Conservation (phyloP, 2,797 vertebrate species). For the Chelon labrosus region DNA sequence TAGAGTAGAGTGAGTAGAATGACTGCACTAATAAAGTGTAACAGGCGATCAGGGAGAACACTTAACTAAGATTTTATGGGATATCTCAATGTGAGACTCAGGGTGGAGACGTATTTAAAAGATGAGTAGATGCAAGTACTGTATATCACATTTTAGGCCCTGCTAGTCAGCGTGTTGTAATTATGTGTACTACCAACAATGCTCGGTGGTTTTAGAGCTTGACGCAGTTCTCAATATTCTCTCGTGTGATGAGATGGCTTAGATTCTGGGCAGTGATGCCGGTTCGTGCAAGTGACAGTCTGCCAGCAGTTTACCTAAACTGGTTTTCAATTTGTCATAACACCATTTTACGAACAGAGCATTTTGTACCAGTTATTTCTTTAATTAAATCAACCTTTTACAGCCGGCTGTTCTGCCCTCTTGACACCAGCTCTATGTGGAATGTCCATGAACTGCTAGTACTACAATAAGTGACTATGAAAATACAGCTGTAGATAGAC, state of each 20-base stretch:
- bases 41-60: neutral
- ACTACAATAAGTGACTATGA: neutral
- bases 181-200: neutral
- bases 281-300: too few relatives aligned
- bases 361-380: neutral
- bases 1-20: conserved; percentile 1
- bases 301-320: neutral
- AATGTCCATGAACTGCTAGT: too few relatives aligned
- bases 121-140: neutral
- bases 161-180: neutral
- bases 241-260: too few relatives aligned
- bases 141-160: neutral
- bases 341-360: neutral
- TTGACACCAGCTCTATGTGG: neutral
- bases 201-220: neutral
- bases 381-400: conserved; percentile 1
- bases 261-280: too few relatives aligned
- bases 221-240: neutral
- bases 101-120: neutral
- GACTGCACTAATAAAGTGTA: conserved; percentile 11
- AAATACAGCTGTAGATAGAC: too few relatives aligned
- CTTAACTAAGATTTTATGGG: conserved; percentile 6
- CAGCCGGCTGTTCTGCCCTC: neutral
- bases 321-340: neutral
- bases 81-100: neutral